Base-by-base conservation (phyloP, 2,888 invertebrate genomes). In the Aproaerema taeniolella region DNA sequence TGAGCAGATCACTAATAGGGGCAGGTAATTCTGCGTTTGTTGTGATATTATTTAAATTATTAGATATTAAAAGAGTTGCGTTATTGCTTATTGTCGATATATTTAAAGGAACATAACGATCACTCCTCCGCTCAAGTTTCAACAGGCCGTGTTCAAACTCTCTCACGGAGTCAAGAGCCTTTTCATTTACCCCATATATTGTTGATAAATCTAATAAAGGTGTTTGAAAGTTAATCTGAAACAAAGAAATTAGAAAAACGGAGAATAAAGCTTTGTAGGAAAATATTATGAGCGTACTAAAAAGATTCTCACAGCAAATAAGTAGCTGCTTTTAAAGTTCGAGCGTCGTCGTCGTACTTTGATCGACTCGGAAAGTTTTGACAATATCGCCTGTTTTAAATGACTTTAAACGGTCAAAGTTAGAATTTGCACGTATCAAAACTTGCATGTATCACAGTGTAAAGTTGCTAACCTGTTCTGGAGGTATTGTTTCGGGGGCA, bases 161-260 rank as follows among this genome's bases (percentile, higher is more conserved):
- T 45, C 77, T 63, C 1, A 77, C 58, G 24, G 46, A 47, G 3
- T 59, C 49, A 15, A 68, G 55, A 13, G 65, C 56, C 25, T 53
- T 47, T 17, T 79, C 64, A 41, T 76, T 61, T 3, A 70, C 64
- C 38, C 80, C 79, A 29, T 80, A 81, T 41, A 81, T 59, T 10
- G 69, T 71, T 12, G 80, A 81, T 7, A 81, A 56, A 50, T 80
- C 80, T 29, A 79, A 42, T 8, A 70, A 34, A 2, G 79, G 80
- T 2, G 80, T 79, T 67, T 79, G 78, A 14, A 61, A 65, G 46
- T 79, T 79, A 16, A 80, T 69, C 80, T 81, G 49, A 58, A 36
- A 30, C 8, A 1, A 16, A 30, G 9, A 4, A 30, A 10, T 30
- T 26, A 6, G 7, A 20, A 20, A 20, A 6, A 6, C 20, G 7